phyloP scores from a whole-genome alignment of 2,797 vertebrate genomes.

The Oophaga sylvatica region DNA sequence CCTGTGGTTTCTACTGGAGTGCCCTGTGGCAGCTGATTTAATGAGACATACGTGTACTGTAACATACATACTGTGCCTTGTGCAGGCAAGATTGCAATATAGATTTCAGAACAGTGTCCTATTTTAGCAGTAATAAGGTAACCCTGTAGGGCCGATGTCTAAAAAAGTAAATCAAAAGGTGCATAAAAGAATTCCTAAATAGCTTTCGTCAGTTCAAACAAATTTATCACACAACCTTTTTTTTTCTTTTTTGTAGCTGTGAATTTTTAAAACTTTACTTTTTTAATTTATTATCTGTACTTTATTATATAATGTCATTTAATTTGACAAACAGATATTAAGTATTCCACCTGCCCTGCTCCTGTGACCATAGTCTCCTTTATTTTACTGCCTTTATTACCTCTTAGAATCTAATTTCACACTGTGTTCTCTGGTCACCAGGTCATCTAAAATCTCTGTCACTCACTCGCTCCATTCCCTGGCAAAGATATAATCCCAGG shows the following conservation, averaged over 20 bases:
- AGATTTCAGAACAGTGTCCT: not conserved
- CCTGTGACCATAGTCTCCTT: not conserved
- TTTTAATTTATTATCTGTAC: not conserved
- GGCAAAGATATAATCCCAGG: not conserved
- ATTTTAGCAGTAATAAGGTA: not conserved
- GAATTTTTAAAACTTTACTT: not conserved
- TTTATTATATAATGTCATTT: not conserved
- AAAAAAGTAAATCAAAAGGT: not conserved
- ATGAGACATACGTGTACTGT: not conserved
- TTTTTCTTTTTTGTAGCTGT: not conserved
- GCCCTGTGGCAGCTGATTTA: constrained; percentile 5
- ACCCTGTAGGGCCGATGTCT: not conserved
- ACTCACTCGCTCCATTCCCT: not conserved
- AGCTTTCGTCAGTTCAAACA: not conserved
- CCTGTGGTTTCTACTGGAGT: not conserved
- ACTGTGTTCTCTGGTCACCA: constrained; percentile 12
- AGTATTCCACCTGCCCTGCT: not conserved
- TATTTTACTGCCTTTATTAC: constrained; percentile 1
- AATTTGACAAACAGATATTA: not conserved
- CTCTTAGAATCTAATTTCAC: constrained; percentile 24
- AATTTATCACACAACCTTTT: not conserved
- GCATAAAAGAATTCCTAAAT: not conserved
- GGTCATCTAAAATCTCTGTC: constrained; percentile 1
- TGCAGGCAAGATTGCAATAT: not conserved
- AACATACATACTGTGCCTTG: constrained; percentile 11